phyloP scores from a whole-genome alignment of 2,888 invertebrate genomes.

The Amiota mariae region DNA sequence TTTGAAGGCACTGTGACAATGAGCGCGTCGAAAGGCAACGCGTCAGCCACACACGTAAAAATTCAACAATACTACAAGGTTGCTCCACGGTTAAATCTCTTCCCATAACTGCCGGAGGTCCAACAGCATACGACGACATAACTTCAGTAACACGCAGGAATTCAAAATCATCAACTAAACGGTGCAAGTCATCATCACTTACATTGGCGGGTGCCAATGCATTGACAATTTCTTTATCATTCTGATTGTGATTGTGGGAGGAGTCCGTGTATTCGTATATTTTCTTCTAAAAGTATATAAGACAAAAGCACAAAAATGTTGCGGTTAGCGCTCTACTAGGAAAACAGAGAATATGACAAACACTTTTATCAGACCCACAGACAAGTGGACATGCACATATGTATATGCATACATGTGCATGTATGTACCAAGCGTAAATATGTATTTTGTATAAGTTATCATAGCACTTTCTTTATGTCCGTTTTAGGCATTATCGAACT shows the following conservation, averaged over 20 bases:
- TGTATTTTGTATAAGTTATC: no score
- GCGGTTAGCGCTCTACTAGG: not conserved
- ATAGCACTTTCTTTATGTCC: no score
- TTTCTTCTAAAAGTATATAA: not conserved
- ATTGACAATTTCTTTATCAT: not conserved
- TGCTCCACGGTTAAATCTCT: not conserved
- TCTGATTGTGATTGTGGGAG: not conserved
- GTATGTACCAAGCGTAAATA: not conserved
- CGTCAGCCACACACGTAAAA: conserved; percentile 59
- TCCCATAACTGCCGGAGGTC: conserved; percentile 40
- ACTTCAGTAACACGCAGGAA: conserved; percentile 55
- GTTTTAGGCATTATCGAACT: no score
- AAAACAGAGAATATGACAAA: not conserved
- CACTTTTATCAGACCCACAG: not conserved
- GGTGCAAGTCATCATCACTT: conserved; percentile 43
- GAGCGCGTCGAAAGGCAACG: conserved; percentile 55
- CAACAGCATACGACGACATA: conserved; percentile 14
- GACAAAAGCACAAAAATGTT: not conserved
- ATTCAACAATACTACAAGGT: conserved; percentile 43
- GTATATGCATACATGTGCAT: conserved; percentile 3
- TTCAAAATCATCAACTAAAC: conserved; percentile 65
- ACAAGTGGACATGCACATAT: not conserved
- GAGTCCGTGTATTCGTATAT: not conserved
- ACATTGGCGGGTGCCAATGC: not conserved
- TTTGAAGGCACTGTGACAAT: conserved; percentile 75